Evolutionary conservation across 2,113 vertebrate genomes (phyloP), one percentile per base, ranked within the genome.

Genomic region (Chitala chitala): DNA sequence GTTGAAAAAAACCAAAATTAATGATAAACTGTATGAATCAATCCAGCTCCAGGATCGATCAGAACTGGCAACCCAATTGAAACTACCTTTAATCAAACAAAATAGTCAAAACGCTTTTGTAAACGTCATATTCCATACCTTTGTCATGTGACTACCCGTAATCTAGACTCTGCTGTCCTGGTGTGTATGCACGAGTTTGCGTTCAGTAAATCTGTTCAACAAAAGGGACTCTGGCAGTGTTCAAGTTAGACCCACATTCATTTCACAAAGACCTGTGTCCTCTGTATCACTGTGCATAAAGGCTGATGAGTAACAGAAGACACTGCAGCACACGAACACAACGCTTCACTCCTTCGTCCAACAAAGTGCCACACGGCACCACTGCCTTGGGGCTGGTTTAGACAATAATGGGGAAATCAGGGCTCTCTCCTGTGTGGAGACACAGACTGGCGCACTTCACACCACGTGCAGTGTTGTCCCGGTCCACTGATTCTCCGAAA

Each of bases 91-190:
- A 83, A 81, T 84, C 84, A 84, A 86, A 86, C 85, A 76, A 71
- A 42, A 26, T 5, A n/a, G n/a, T 40, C 68, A 46, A 71, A 56
- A 76, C 5, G 13, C 24, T 46, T 76, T 48, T 80, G 65, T 79
- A 82, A 82, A 44, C 36, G 79, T 75, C 78, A 66, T 77, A 81
- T 76, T 81, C 84, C 86, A 89, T 82, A 73, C 73, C 78, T 92
- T 92, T 75, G 90, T 91, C 90, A 88, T 91, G 88, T 92, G 91
- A 93, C 94, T 96, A 98, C 95, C 95, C 93, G 94, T 96, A 96
- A 94, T 95, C 92, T 96, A 92, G 91, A 94, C 92, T 90, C 85
- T 82, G 83, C 79, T 93, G 92, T 89, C 92, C 92, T 82, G 80
- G 78, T 69, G 33, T 82, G 65, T 85, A 71, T 76, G 58, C 69